Evolutionary conservation across 2,113 vertebrate species (phyloP).

Genomic region (Noctilio leporinus): DNA sequence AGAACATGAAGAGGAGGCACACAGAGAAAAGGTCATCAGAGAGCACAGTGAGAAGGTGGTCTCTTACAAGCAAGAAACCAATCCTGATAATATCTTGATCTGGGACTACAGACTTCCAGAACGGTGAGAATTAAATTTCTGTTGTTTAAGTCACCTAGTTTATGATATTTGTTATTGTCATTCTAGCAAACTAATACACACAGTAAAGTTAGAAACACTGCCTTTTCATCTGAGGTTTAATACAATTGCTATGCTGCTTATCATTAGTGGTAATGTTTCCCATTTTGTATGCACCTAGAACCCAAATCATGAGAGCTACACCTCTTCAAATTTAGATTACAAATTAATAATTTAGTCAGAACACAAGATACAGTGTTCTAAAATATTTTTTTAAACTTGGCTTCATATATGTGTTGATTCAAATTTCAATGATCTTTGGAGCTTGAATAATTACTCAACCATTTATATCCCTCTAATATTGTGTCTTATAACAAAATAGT

Average conservation of each 20-base stretch:
- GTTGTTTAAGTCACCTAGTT: not conserved
- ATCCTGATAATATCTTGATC: not conserved
- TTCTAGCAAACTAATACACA: not conserved
- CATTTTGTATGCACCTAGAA: conserved; percentile 1
- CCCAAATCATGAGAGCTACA: not conserved
- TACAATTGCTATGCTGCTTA: conserved; percentile 1
- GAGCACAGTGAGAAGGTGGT: not conserved
- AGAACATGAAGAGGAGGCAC: not conserved
- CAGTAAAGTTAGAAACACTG: not conserved
- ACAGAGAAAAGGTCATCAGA: not conserved
- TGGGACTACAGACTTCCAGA: not conserved
- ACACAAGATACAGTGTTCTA: not conserved
- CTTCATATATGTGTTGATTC: not conserved
- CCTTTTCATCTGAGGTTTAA: not conserved
- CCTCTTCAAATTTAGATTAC: conserved; percentile 22
- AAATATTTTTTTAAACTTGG: conserved; percentile 41
- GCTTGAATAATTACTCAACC: not conserved
- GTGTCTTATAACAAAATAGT: not conserved
- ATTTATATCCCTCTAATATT: not conserved
- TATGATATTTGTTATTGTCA: not conserved
- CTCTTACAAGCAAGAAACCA: not conserved
- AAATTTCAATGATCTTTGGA: conserved; percentile 15
- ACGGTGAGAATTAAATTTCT: not conserved
- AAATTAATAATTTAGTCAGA: conserved; percentile 41
- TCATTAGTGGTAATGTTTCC: not conserved